These are phyloP conservation scores for Danio albolineatus DNA, from an alignment of 2,797 vertebrate species.

Conservation along the genomic window DNA sequence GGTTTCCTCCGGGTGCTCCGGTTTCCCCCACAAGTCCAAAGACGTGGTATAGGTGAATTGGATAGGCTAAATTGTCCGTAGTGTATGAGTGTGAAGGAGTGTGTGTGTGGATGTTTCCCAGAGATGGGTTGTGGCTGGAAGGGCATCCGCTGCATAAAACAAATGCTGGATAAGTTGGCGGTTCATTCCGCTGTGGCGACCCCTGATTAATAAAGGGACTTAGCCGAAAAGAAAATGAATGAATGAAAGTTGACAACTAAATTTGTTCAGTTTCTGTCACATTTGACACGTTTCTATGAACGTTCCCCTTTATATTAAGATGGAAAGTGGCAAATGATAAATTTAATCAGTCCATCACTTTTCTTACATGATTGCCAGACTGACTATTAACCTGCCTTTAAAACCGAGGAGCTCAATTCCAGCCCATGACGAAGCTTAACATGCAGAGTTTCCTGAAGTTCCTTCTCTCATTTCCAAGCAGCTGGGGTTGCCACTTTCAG, in stretches of 20 bases:
- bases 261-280: neutral
- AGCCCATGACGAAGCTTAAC: neutral
- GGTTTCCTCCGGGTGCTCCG: too few species aligned
- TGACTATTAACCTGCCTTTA: constrained; percentile 7
- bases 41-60: too few species aligned
- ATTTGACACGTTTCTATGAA: neutral
- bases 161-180: too few species aligned
- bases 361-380: neutral
- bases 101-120: too few species aligned
- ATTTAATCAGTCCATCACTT: neutral
- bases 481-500: constrained; percentile 62
- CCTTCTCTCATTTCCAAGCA: constrained; percentile 40
- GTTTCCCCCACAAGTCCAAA: too few species aligned
- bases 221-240: too few species aligned
- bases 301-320: neutral
- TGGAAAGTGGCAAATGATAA: neutral
- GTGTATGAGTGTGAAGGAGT: too few species aligned
- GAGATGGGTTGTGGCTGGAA: too few species aligned
- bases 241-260: neutral
- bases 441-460: constrained; percentile 17
- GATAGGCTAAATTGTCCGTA: too few species aligned
- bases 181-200: too few species aligned
- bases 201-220: too few species aligned
- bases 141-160: too few species aligned
- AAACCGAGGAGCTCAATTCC: neutral